phyloP scores from a whole-genome alignment of 2,113 vertebrate genomes.

The Prionailurus bengalensis region DNA sequence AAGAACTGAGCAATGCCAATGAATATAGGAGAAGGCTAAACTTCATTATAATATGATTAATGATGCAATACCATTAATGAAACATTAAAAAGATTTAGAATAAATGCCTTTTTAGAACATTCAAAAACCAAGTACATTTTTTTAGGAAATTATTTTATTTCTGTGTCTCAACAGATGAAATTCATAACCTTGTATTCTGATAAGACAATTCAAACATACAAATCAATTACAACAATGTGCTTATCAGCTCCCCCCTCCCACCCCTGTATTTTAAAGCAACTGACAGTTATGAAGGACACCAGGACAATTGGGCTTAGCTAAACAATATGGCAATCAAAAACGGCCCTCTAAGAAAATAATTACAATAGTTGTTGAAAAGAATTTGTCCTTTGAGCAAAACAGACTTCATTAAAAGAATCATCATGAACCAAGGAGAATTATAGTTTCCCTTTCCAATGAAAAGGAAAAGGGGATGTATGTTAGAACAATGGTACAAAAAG shows the following conservation, averaged over 20 bases:
- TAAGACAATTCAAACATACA: constrained; percentile 87
- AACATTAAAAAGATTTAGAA: constrained; percentile 26
- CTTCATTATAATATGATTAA: constrained; percentile 29
- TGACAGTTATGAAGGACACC: constrained; percentile 87
- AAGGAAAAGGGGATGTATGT: constrained; percentile 63
- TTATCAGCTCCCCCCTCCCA: constrained; percentile 86
- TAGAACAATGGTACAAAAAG: constrained; percentile 68
- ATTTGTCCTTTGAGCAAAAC: constrained; percentile 80
- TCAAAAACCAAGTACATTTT: constrained; percentile 65
- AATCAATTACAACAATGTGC: constrained; percentile 87
- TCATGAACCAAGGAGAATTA: constrained; percentile 67
- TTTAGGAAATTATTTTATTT: constrained; percentile 86
- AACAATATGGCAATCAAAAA: constrained; percentile 87
- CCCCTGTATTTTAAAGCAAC: constrained; percentile 83
- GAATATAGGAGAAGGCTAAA: background rate
- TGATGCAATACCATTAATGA: background rate
- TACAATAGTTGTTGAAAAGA: constrained; percentile 83
- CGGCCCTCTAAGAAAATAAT: constrained; percentile 82
- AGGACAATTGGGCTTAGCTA: constrained; percentile 88
- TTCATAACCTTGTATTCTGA: constrained; percentile 85
- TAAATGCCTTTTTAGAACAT: constrained; percentile 42
- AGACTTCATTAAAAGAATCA: constrained; percentile 80
- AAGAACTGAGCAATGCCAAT: background rate
- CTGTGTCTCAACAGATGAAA: constrained; percentile 84
- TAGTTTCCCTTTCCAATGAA: constrained; percentile 71